Base-by-base conservation (phyloP, 2,888 invertebrate species). In the Mactromeris polynyma region DNA sequence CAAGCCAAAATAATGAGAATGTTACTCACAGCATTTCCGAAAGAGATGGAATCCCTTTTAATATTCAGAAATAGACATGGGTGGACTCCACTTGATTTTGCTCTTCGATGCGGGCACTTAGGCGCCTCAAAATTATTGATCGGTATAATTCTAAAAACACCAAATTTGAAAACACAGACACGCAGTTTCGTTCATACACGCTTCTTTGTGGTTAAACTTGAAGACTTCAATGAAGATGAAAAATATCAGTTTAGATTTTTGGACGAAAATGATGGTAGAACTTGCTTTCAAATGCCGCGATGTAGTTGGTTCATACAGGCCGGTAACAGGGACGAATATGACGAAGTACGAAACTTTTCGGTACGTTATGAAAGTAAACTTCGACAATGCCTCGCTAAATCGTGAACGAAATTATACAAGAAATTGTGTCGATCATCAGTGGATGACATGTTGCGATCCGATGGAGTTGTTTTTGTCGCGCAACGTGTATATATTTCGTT, bases 221-320 rank as follows among this genome's bases (percentile, higher is more conserved):
- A 92, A 42, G 92, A 92, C 58, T 92, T 91, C 78, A 90, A 90
- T 54, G 64, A 87, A 7, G 78, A 85, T 4, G 92, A 92, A 77
- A 83, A 83, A 40, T 91, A 82, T 81, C 90, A 91, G 51, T 92
- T 91, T 80, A 73, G 92, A 17, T 92, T 92, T 54, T 31, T 92
- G 31, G 79, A 90, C 36, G 85, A 87, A 26, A 83, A 79, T 64
- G 33, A 82, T 26, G 64, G 58, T 9, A 88, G 88, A 31, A 92
- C 92, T 19, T 90, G 92, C 77, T 91, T 90, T 81, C 92, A 92
- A 78, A 90, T 92, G 92, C 92, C 92, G 40, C 83, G 91, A 14
- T 90, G 92, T 36, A 91, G 87, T 46, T 92, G 92, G 92, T 92
- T 92, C 58, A 92, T 92, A 64, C 92, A 92, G 58, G 92, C 92